Evolutionary conservation across 1,140 invertebrate genomes (phyloP).

Genomic region (Diprion similis): DNA sequence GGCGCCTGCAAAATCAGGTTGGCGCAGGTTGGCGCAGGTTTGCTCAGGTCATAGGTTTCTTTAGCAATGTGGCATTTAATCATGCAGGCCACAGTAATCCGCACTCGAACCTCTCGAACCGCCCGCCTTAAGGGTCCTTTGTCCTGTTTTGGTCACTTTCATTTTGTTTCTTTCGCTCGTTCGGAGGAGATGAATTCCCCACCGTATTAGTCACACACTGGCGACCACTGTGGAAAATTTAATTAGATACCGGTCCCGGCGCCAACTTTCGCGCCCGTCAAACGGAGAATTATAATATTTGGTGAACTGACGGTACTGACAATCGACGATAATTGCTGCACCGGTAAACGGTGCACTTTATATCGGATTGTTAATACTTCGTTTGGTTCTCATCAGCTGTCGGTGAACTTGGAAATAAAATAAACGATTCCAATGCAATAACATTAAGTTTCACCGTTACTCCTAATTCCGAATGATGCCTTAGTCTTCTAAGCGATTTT

Average conservation of each 20-base stretch:
- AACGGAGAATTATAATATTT: neutral
- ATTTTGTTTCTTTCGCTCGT: constrained; percentile 3
- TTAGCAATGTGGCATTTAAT: neutral
- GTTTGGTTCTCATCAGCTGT: no score
- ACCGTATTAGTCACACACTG: neutral
- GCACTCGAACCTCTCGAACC: neutral
- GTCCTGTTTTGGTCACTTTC: neutral
- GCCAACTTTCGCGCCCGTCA: neutral
- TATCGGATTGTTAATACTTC: no score
- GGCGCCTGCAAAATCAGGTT: constrained; percentile 1
- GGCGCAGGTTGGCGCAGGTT: neutral
- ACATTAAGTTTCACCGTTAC: no score
- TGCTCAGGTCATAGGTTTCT: neutral
- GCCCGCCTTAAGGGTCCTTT: neutral
- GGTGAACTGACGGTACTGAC: neutral
- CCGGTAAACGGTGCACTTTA: no score
- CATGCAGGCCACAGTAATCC: neutral
- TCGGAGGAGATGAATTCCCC: neutral
- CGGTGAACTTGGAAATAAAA: no score
- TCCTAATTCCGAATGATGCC: no score
- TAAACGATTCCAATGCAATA: no score
- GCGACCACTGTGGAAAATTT: neutral
- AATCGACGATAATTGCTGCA: neutral
- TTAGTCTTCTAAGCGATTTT: no score
- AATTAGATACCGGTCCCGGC: neutral